Base-by-base conservation (phyloP, 2,888 invertebrate species). In the Napeogenes inachia region DNA sequence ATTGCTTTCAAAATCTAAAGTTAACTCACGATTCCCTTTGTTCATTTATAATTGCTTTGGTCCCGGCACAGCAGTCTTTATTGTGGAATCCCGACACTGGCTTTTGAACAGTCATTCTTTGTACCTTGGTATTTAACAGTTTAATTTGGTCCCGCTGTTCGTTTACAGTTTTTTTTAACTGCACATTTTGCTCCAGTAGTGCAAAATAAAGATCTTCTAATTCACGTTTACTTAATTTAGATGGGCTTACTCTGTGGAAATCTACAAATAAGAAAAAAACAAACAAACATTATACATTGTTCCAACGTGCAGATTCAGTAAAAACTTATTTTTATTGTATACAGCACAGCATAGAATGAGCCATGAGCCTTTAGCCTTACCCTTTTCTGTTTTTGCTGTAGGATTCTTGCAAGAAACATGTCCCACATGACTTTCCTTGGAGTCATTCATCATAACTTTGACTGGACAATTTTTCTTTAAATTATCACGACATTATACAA, bases 121-220 rank as follows among this genome's bases (percentile, higher is more conserved):
- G 82, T 4, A 88, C 65, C 62, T 81, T 84, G 0, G 84, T 84
- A 0, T 80, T 77, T 13, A 89, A 63, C 2, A 75, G 47, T 61
- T 79, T 82, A 10, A 88, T 77, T 64, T 79, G 81, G 3, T 94
- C 94, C 61, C 92, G 91, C 69, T 94, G 94, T 45, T 81, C 81
- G 59, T 94, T 91, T 3, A 92, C 84, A 60, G 92, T 89, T 73
- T 92, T 93, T 73, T 94, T 94, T 55, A 94, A 76, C 13, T 91
- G 84, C 56, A 91, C 75, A 70, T 93, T 92, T 67, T 92, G 93
- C 56, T 94, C 93, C 60, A 93, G 81, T 54, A 94, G 70, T 4
- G 91, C 85, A 69, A 93, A 91, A 78, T 94, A 94, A 42, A 92
- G 87, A 76, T 94, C 94, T 76, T 95, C 94, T 55, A 95, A 79